Base-by-base conservation (phyloP, 1,140 invertebrate species). In the Drosophila lini region DNA sequence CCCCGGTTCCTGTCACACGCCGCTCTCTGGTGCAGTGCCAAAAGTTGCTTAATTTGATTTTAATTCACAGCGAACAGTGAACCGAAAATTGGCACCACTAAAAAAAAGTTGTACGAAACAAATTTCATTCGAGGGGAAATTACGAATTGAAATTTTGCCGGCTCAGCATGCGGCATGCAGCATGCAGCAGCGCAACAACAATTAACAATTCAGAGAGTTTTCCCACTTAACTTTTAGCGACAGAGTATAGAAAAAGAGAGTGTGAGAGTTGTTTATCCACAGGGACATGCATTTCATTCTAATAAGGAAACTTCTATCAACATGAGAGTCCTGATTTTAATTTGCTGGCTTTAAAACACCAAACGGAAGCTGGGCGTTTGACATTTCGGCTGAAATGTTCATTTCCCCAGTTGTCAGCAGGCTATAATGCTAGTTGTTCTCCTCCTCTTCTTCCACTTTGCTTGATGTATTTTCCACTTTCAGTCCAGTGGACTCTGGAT, bases 401-500 rank as follows among this genome's bases (percentile, higher is more conserved):
- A 88, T 88, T 88, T 88, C 83, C 84, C 80, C 58, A 78, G 84
- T 83, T 88, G 84, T 88, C 83, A 88, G 70, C 73, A 53, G 65
- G 67, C 82, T 88, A 83, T 88, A 89, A 89, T 89, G 25, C 25
- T 28, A 74, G 83, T 80, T 83, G 83, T 74, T 80, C 68, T 74
- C 64, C 22, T 4, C 22, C 16, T 13, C 11, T 5, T 16, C 9
- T 9, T 16, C 9, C 48, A 61, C 68, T 78, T 89, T 71, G 84
- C 82, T 78, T 83, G 80, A 88, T 88, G 84, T 89, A 77, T 58
- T 76, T 44, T 42, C 44, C 62, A 56, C 41, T 57, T 52, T 59
- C 34, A 59, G 63, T 56, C 28, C 32, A 67, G 64, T 71, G 59
- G 52, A 38, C 58, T 71, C 62, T 58, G 64, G 64, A 41, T 44